Base-by-base conservation (phyloP, 2,888 invertebrate species). In the Dasysyrphus albostriatus region DNA sequence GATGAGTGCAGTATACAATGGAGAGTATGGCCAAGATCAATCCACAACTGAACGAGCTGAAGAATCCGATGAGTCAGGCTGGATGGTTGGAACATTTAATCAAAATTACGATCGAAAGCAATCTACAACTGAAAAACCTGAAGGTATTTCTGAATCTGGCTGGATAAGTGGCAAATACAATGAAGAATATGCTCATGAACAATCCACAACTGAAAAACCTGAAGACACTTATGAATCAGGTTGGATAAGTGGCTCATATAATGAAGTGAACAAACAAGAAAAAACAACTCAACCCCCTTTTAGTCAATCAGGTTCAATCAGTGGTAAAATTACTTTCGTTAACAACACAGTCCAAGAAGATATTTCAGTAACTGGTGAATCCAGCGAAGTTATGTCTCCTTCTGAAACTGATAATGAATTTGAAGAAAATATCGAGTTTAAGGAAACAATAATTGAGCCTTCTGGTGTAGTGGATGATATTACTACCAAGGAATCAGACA, bases 11-110 rank as follows among this genome's bases (percentile, higher is more conserved):
- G 12, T 1, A 51, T 19, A 24, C 12, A 51, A 24, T 24, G 51
- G 5, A 5, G 1, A 51, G 5, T 24, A 19, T 12, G 12, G 1
- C 7, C 44, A n/a, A 44, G 8, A 8, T n/a, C 44, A 44, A 44
- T 16, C 42, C 24, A 51, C 10, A 10, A 19, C 51, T 3, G 24
- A 24, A 51, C 2, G 1, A 6, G 10, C 24, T 5, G 24, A 24
- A 24, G 14, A 10, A 14, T 39, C 39, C 5, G 9, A 14, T 8
- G 61, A 61, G 19, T 12, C 42, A 1, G 39, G 24, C 1, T 29
- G 63, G 63, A 44, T 63, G 44, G 32, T 10, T 19, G 59, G 59
- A 39, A 24, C 10, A 19, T 59, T 39, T 29, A 61, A 14, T 24
- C 19, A 42, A 3, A 19, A 19, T 10, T 19, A 29, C 6, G 3